A percentile compares a stretch with the other conserved stretches of the same genome.
phyloP scores from a whole-genome alignment of 1,140 invertebrate species.

The Lethrus apterus region DNA sequence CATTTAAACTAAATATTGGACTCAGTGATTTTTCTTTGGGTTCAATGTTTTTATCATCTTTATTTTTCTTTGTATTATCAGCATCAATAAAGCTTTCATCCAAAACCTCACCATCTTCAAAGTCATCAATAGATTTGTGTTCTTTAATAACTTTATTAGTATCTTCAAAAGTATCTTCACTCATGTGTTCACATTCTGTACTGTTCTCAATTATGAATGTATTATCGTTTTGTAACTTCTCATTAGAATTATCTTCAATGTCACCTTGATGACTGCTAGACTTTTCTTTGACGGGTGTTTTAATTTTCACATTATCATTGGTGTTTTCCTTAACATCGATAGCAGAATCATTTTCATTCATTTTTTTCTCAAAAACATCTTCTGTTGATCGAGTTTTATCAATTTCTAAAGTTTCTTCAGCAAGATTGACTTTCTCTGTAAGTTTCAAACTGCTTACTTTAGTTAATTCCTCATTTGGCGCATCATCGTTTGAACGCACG shows the following conservation, averaged over 20 bases:
- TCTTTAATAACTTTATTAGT: neutral
- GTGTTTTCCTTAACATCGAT: neutral
- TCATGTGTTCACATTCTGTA: neutral
- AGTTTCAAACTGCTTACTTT: neutral
- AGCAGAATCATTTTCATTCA: neutral
- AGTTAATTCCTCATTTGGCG: neutral
- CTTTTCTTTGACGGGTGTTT: no score
- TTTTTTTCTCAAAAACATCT: no score
- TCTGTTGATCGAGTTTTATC: neutral
- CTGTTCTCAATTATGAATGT: neutral
- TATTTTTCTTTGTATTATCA: neutral
- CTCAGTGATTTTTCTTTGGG: neutral
- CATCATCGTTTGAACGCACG: neutral
- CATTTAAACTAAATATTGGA: conserved; percentile 1
- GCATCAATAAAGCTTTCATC: neutral
- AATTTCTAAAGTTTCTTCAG: neutral
- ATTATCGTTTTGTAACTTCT: neutral
- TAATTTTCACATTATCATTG: no score
- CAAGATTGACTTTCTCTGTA: neutral
- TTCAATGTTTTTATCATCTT: conserved; percentile 1
- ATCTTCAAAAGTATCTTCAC: no score
- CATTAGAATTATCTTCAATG: no score
- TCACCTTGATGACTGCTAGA: no score
- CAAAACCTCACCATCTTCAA: neutral
- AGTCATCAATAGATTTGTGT: neutral